Base-by-base conservation (phyloP, 2,797 vertebrate species). In the Hoplostethus mediterraneus region DNA sequence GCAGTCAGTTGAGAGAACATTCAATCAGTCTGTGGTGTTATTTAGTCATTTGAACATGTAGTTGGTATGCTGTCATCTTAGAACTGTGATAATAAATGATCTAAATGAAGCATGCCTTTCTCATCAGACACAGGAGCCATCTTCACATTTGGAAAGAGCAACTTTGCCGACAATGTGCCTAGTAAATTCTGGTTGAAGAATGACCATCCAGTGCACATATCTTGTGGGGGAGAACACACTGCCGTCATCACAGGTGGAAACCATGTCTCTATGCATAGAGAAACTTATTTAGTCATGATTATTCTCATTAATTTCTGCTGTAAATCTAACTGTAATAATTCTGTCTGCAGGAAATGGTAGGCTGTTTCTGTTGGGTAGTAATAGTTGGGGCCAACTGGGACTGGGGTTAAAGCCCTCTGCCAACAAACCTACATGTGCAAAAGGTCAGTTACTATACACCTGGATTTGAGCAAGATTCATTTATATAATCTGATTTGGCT, bases 101-200 rank as follows among this genome's bases (percentile, higher is more conserved):
- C 0, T 51, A 44, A 64, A 9, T 31, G 28, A 67, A 6, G 44
- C 8, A 17, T 10, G 44, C 25, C 14, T 48, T 53, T 84, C 14
- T 65, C 65, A 6, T 49, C 82, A 97, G 96, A 95, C 80, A 94
- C 95, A 9, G 96, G 96, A 87, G 96, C 96, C 80, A 76, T 98
- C 78, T 97, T 97, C 90, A 96, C 96, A 53, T 97, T 97, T 67
- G 96, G 97, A 74, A 96, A 94, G 88, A 97, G 95, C 83, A 94
- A 85, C 84, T 95, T 98, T 94, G 94, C 92, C 66, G 94, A 95
- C 73, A 96, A 97, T 67, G 75, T 92, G 75, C 95, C 96, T 25
- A 93, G 94, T 89, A 96, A 91, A 78, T 98, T 98, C 90, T 97
- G 96, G 96, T 85, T 98, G 89, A 98, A 95, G 92, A 96, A 95